Conservation (phyloP, 1,140 invertebrate genomes). For the Anastrepha obliqua region DNA sequence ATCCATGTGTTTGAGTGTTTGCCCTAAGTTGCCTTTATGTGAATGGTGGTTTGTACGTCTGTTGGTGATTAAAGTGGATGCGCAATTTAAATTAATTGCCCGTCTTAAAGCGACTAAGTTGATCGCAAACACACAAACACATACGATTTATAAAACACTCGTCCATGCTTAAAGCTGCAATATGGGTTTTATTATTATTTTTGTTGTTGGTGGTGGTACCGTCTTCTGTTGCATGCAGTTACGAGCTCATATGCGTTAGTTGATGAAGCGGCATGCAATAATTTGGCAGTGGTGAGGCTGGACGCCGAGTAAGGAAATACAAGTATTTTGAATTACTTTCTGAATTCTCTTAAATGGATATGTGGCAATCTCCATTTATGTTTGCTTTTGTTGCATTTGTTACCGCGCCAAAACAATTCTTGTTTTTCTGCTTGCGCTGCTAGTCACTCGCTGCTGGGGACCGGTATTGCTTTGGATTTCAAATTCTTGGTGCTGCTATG, state of each 20-base stretch:
- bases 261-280: background rate
- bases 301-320: too few relatives aligned
- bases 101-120: slow-evolving; percentile 34
- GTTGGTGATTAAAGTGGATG: slow-evolving; percentile 43
- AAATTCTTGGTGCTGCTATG: slow-evolving; percentile 6
- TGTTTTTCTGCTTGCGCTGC: background rate
- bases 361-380: background rate
- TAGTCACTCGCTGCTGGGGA: slow-evolving; percentile 18
- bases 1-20: background rate
- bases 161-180: background rate
- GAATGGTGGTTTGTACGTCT: slow-evolving; percentile 11
- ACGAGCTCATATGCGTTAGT: background rate
- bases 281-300: background rate
- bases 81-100: slow-evolving; percentile 50
- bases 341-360: too few relatives aligned
- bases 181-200: background rate
- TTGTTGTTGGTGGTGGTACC: background rate
- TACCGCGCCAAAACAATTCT: background rate
- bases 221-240: background rate
- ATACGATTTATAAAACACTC: background rate
- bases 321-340: background rate
- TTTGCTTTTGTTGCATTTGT: background rate
- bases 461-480: background rate
- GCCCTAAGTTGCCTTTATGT: background rate
- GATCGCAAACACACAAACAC: background rate